These are phyloP conservation scores for Grus americana DNA, from an alignment of 2,113 vertebrate genomes.

Conservation along the genomic window DNA sequence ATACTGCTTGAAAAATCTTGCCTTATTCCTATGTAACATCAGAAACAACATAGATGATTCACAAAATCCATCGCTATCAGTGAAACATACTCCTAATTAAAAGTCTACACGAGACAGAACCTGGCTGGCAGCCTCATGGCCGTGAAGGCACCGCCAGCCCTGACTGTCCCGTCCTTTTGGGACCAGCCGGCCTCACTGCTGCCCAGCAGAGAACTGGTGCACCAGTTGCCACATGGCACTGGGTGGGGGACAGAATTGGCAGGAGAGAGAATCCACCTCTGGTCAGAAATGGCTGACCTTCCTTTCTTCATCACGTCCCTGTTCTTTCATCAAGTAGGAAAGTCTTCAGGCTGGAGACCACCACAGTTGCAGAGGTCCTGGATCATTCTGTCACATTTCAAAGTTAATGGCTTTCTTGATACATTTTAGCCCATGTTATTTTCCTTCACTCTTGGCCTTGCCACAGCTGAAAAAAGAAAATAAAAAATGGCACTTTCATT, in stretches of 20 bases:
- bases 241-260: fast-evolving
- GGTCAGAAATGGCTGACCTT: neutral
- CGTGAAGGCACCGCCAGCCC: neutral
- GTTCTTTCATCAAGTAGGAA: neutral
- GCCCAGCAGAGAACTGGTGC: neutral
- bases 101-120: neutral
- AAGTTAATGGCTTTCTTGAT: neutral
- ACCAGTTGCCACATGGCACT: neutral
- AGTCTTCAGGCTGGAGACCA: neutral
- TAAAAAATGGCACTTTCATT: neutral
- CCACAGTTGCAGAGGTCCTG: fast-evolving
- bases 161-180: fast-evolving
- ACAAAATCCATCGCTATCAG: neutral
- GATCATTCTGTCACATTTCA: neutral
- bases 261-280: neutral
- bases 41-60: neutral
- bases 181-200: neutral
- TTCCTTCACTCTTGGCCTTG: neutral
- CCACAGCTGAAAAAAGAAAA: neutral
- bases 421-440: neutral
- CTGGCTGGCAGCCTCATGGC: neutral
- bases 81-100: neutral
- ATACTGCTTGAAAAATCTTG: neutral
- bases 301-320: fast-evolving
- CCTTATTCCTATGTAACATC: neutral